Percentiles rank a stretch among this genome's conserved stretches.
These are phyloP conservation scores for Helleia helle DNA, from an alignment of 2,888 invertebrate genomes.

Conservation along the genomic window DNA sequence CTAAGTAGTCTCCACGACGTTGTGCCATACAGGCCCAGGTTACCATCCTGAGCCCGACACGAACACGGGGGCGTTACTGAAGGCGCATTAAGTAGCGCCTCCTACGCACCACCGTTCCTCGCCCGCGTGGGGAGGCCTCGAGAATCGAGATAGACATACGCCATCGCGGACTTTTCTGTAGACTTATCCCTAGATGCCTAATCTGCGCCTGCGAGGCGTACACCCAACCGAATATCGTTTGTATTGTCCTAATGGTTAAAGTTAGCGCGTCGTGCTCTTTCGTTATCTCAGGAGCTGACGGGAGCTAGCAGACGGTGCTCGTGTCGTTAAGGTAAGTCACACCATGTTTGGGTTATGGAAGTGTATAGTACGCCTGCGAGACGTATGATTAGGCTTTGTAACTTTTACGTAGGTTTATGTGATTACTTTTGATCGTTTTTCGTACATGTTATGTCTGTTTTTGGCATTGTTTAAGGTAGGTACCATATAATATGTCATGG, in stretches of 20 bases:
- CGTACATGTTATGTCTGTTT: no score
- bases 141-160: no score
- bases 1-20: no score
- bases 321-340: conserved; percentile 7
- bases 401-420: conserved; percentile 10
- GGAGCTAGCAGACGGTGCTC: conserved; percentile 4
- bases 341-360: conserved; percentile 10
- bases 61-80: no score
- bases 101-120: no score
- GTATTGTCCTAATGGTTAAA: conserved; percentile 8
- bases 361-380: conserved; percentile 12
- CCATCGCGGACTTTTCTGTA: no score
- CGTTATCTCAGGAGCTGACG: conserved; percentile 1
- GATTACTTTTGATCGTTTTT: conserved; percentile 13
- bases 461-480: no score
- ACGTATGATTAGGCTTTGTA: conserved; percentile 13
- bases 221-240: conserved; percentile 3
- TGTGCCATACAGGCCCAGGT: no score
- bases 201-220: neutral
- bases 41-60: no score
- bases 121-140: no score
- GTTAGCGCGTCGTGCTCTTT: conserved; percentile 4
- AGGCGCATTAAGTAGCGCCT: no score
- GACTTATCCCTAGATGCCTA: neutral
- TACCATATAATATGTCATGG: no score